Base-by-base conservation (phyloP, 2,113 vertebrate genomes). In the Saccopteryx leptura region DNA sequence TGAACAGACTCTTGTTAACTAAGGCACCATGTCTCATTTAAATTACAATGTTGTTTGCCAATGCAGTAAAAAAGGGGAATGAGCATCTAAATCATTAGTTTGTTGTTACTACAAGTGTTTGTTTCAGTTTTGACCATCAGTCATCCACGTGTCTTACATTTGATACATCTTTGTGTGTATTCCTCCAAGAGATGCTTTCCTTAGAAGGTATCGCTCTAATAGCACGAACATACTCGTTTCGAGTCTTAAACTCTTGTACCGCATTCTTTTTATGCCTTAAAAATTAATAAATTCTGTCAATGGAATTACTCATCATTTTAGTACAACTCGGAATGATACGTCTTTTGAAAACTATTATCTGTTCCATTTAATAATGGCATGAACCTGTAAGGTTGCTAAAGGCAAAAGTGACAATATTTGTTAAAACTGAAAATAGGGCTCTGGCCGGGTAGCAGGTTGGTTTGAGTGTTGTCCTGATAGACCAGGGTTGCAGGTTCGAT, bases 81-180 rank as follows among this genome's bases (percentile, higher is more conserved):
- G 26, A 24, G 48, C 83, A 68, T 81, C 33, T 87, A 24, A 61
- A 39, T 93, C 50, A 21, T 63, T 83, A 60, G 39, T 68, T 92
- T 68, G 4, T 79, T 82, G 50, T 19, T 33, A 10, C 61, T 52
- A 8, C 24, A 26, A n/a, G 33, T 88, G 56, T 88, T 86, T 88
- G n/a, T 75, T 93, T 82, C 84, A n/a, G 56, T 15, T 90, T 83
- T 82, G 63, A 72, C 24, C 50, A 33, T 85, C 31, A 65, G 68
- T 19, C 5, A 7, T 78, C 39, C 7, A 8, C 0, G 4, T 48
- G 12, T 71, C 83, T 96, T 66, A 81, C 18, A 2, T 91, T 82
- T 93, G 75, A 65, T 50, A 82, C 21, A 46, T 82, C 15, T 14
- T 33, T 63, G 26, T 63, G 14, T 56, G 1, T 91, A 15, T 80